Conservation (phyloP, 2,888 invertebrate genomes). For the Platypus cylindrus region DNA sequence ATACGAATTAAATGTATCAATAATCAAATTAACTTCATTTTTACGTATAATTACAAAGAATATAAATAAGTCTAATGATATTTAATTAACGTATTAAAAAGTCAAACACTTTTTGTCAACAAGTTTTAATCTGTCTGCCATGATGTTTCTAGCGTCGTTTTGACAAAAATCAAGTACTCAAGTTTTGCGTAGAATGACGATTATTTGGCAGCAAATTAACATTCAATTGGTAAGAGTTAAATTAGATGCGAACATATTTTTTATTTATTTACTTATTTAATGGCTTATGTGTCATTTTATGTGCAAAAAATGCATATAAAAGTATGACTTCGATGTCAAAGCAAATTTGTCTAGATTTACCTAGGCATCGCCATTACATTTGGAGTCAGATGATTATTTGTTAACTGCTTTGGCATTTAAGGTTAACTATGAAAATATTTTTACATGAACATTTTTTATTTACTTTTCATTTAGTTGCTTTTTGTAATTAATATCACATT, state of each 20-base stretch:
- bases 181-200: conserved; percentile 31
- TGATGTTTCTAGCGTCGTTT: conserved; percentile 38
- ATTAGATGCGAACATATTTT: conserved; percentile 18
- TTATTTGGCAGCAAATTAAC: conserved; percentile 26
- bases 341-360: conserved; percentile 16
- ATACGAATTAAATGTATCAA: no score
- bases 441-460: no score
- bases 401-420: no score
- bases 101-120: conserved; percentile 11
- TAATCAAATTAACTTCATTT: no score
- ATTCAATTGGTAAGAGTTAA: conserved; percentile 30
- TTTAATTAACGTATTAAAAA: no score
- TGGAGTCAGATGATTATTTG: conserved; percentile 11
- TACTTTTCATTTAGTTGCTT: conserved; percentile 11
- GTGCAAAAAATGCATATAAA: conserved; percentile 12
- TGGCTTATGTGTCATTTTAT: conserved; percentile 14
- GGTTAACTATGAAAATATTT: no score
- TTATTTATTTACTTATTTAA: conserved; percentile 9
- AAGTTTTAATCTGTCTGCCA: conserved; percentile 28
- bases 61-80: no score
- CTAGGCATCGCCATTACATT: conserved; percentile 20
- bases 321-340: conserved; percentile 7
- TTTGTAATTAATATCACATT: conserved; percentile 5
- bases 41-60: no score
- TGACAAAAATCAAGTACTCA: conserved; percentile 24